phyloP scores from a whole-genome alignment of 2,113 vertebrate genomes.

The Catagonus wagneri region DNA sequence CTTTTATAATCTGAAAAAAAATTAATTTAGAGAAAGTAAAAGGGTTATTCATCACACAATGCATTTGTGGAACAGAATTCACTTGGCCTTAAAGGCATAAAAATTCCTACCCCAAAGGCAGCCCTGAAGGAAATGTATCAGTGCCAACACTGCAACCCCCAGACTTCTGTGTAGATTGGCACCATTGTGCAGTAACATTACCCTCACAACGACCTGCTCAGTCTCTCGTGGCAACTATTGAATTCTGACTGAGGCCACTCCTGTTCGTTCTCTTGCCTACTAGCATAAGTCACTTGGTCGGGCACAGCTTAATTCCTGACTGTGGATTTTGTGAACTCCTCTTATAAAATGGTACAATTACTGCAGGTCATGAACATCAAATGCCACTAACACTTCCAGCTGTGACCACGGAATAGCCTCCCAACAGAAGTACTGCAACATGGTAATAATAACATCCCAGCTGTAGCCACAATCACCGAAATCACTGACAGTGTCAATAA shows the following conservation, averaged over 20 bases:
- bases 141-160: constrained; percentile 59
- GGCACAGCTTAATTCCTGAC: constrained; percentile 77
- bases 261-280: constrained; percentile 71
- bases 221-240: constrained; percentile 76
- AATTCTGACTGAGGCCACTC: constrained; percentile 59
- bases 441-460: constrained; percentile 86
- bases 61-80: constrained; percentile 64
- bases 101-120: constrained; percentile 62
- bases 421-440: constrained; percentile 83
- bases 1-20: constrained; percentile 68
- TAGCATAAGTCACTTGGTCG: constrained; percentile 30
- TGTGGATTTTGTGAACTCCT: constrained; percentile 77
- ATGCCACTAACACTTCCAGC: constrained; percentile 86
- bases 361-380: constrained; percentile 86
- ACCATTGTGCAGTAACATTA: constrained; percentile 58
- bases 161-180: constrained; percentile 58
- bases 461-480: constrained; percentile 86
- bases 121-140: background rate
- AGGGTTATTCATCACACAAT: constrained; percentile 75
- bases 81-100: constrained; percentile 68
- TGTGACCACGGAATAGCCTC: constrained; percentile 86
- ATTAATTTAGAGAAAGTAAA: constrained; percentile 64
- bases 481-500: constrained; percentile 85
- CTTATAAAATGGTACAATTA: constrained; percentile 84
- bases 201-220: constrained; percentile 68